Evolutionary conservation across 2,888 invertebrate genomes (phyloP), one percentile per base, ranked within the genome.

Genomic region (Limenitis camilla): DNA sequence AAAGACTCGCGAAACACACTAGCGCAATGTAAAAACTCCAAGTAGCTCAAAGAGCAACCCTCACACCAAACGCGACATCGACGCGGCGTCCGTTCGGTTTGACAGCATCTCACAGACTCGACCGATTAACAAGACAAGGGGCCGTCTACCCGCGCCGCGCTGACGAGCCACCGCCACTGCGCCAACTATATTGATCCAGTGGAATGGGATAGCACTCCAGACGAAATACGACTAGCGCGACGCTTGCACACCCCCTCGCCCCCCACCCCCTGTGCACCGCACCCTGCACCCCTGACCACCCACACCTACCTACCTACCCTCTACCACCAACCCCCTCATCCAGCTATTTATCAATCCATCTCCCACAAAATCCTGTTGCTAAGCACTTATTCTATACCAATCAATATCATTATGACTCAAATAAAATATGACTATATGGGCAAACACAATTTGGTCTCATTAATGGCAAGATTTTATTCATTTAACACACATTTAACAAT

Each of bases 21-120:
- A 72, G 83, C 82, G 81, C 83, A 81, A 75, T 74, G 72, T 74
- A 71, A 72, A 74, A 76, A 74, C 65, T 74, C 68, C 74, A 76
- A 63, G 70, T 69, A 78, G 86, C 84, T 85, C 85, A 72, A 74
- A 80, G 86, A 85, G 86, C 86, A 69, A 74, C 76, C 73, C 78
- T 86, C 86, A 87, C 83, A 74, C 81, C 76, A 81, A 76, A 74
- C 84, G 83, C 85, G 82, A 83, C 86, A 86, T 86, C 77, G 79
- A 85, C 77, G 72, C 81, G 81, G 78, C 83, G 85, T 77, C 82
- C 82, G 81, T 67, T 76, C 80, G 78, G 79, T 79, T 72, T 71
- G 86, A 82, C 84, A 84, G 85, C 87, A 86, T 86, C 85, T 83
- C 86, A 81, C 81, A 83, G 80, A 87, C 84, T 87, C 85, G 63